Evolutionary conservation across 1,140 invertebrate species (phyloP), one percentile per base, ranked within the genome.

Genomic region (Coenobita brevimanus): DNA sequence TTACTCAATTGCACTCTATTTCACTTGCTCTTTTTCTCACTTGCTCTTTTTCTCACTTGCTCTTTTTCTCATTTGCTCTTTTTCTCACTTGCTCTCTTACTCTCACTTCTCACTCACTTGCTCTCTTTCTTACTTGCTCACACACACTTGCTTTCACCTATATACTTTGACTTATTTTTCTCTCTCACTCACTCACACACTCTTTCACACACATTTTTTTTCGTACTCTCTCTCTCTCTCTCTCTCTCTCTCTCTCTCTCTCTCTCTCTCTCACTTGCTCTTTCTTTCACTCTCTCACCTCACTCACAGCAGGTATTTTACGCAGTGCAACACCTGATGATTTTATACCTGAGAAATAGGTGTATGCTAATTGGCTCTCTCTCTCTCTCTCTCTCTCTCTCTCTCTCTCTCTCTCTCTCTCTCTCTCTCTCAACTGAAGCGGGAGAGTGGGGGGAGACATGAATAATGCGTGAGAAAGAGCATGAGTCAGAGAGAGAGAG

Each of bases 141-240:
- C 64, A 67, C 30, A n/a, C 30, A 33, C 30, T 33, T 24, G 2
- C 0, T 38, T 10, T 38, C 17, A 27, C 17, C 67, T 3, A 17
- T 10, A 27, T 2, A 64, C 82, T 57, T 64, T 30, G 21, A 46
- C 64, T 33, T 33, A 33, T 82, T 67, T 33, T 41, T 73, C 64
- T 54, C 64, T 83, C 82, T 54, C 64, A 27, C 81, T 69, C 81
- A 43, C 64, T 43, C 62, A 43, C 62, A 43, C 46, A 46, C 78
- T 60, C 36, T 41, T n/a, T n/a, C n/a, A n/a, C n/a, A n/a, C n/a
- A n/a, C n/a, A n/a, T n/a, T n/a, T n/a, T n/a, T n/a, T n/a, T n/a
- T n/a, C n/a, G n/a, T n/a, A n/a, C n/a, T n/a, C n/a, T n/a, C 43
- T 50, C 41, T n/a, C 13, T 13, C 46, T 54, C n/a, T 24, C 27